phyloP scores from a whole-genome alignment of 1,140 invertebrate species.

The roundworm (Caenorhabditis elegans) region WBcel235 BX284606.5:11579501-11580000 shows the following conservation, averaged over 20 bases:
- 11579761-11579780: slow-evolving; percentile 44
- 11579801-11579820: not conserved
- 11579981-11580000: slow-evolving; percentile 65
- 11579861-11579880: slow-evolving; percentile 44
- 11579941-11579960: slow-evolving; percentile 51
- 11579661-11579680: slow-evolving; percentile 48
- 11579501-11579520: not conserved
- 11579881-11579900: slow-evolving; percentile 18
- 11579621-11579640: slow-evolving; percentile 13
- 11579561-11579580: slow-evolving; percentile 23
- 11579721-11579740: slow-evolving; percentile 49
- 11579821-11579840: slow-evolving; percentile 5
- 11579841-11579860: slow-evolving; percentile 38
- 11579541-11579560: slow-evolving; percentile 17
- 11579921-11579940: slow-evolving; percentile 20
- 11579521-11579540: not conserved
- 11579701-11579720: slow-evolving; percentile 48
- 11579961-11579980: slow-evolving; percentile 50
- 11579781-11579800: not conserved
- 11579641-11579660: slow-evolving; percentile 41
- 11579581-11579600: slow-evolving; percentile 35
- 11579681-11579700: slow-evolving; percentile 44
- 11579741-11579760: slow-evolving; percentile 43
- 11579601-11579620: slow-evolving; percentile 17
- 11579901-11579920: slow-evolving; percentile 7